Base-by-base conservation (phyloP, 2,888 invertebrate species). In the Coenonympha glycerion region DNA sequence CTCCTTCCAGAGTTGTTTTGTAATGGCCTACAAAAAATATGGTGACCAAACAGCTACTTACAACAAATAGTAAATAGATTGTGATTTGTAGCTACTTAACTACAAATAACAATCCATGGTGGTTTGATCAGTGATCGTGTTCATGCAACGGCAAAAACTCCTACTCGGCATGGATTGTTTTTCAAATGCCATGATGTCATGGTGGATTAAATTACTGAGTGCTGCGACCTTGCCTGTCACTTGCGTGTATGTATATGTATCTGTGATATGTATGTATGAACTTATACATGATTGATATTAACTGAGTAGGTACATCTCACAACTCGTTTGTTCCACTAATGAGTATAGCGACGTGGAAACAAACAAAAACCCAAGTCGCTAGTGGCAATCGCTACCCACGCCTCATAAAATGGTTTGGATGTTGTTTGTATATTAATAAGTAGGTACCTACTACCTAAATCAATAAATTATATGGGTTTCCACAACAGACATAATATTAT, bases 151-250 rank as follows among this genome's bases (percentile, higher is more conserved):
- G 73, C 75, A 82, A 82, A 85, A 83, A 84, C 67, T 68, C 55
- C 54, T 64, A 62, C 65, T 70, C 64, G 64, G 64, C 34, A 73
- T 78, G 83, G 83, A 82, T 85, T 80, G 79, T 80, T 79, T 76
- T 76, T 62, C 71, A 68, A 74, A 71, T 73, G 63, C 79, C 78
- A 83, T 85, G 84, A 85, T 81, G 81, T 84, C 84, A 85, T 82
- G 80, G 76, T 70, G 78, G 75, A 76, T 84, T 79, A 77, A 74
- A 84, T 84, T 81, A 82, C 80, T 65, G 71, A 69, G 72, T 68
- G 69, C 72, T 68, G 64, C 71, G 81, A 76, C 82, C 82, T 85
- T 79, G 81, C 66, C 62, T 73, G 77, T 78, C 71, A 73, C 67
- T 71, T 65, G 39, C 37, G 24, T 39, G 64, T 64, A 54, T 53